Evolutionary conservation across 2,888 invertebrate genomes (phyloP).

Genomic region (Drosophila mettleri): DNA sequence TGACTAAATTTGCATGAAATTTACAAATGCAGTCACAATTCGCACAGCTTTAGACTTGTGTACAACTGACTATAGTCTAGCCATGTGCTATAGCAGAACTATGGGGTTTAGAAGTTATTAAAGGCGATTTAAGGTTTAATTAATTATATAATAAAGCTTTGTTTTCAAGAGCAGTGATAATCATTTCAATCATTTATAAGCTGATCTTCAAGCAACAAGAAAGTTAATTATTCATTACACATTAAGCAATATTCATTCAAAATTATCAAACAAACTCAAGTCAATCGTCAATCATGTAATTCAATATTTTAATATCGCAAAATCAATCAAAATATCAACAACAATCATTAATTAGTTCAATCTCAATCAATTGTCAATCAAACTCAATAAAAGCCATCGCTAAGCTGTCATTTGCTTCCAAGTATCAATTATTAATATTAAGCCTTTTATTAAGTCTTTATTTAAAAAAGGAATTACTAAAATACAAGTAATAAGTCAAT

Average conservation of each 20-base stretch:
- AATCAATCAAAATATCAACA: not conserved
- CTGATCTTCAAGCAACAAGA: not conserved
- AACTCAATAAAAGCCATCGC: too few species aligned
- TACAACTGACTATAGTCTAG: slow-evolving; percentile 16
- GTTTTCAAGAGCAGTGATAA: not conserved
- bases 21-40: slow-evolving; percentile 36
- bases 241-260: not conserved
- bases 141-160: not conserved
- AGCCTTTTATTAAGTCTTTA: too few species aligned
- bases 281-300: not conserved
- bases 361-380: not conserved
- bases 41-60: slow-evolving; percentile 14
- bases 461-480: too few species aligned
- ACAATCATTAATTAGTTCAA: not conserved
- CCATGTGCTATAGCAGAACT: not conserved
- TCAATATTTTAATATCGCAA: too few species aligned
- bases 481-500: too few species aligned
- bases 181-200: not conserved
- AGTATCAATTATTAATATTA: too few species aligned
- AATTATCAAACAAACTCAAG: too few species aligned
- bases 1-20: slow-evolving; percentile 77
- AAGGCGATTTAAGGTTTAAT: not conserved
- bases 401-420: too few species aligned
- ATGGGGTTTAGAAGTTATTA: not conserved
- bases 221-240: not conserved